Base-by-base conservation (phyloP, 2,113 vertebrate species). In the Caloenas nicobarica region DNA sequence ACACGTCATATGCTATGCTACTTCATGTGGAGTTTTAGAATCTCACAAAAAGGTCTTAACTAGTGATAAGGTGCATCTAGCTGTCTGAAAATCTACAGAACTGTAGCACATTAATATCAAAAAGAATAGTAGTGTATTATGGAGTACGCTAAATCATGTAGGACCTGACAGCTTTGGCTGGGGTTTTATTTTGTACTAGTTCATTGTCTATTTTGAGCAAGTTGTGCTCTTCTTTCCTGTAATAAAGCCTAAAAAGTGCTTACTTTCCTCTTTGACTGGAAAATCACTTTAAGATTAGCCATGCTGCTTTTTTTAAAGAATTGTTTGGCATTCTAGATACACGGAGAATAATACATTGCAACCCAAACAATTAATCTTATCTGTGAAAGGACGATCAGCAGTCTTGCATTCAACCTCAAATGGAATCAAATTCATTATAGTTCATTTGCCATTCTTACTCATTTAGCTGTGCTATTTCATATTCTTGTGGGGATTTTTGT, bases 401-500 rank as follows among this genome's bases (percentile, higher is more conserved):
- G 9, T 65, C 22, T 91, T 13, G 2, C 22, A 31, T 65, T 56
- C 13, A 58, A 6, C 3, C 14, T 85, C 7, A 76, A 54, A 23
- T 44, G 44, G 25, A 69, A 57, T 65, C 6, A 11, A 11, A 51
- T 57, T 38, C 4, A 26, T 19, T 88, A 3, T 2, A 21, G 11
- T 62, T 86, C 12, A 33, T 34, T 86, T 89, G 4, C 21, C 4
- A 8, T 86, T 89, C 42, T 74, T 68, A 31, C 16, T 69, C 7
- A 31, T 62, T 80, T 77, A 58, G 34, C 17, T 54, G 11, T 54
- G 9, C 11, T 9, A 11, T 81, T 66, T 46, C 22, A 13, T 54
- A 46, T 11, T 38, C 5, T 31, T 53, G 7, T 0, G 10, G 5
- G 1, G 0, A 4, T 1, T 1, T 68, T 31, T 40, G 12, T 17